Evolutionary conservation across 1,140 invertebrate species (phyloP), one percentile per base, ranked within the genome.

Genomic region (Galleria mellonella): DNA sequence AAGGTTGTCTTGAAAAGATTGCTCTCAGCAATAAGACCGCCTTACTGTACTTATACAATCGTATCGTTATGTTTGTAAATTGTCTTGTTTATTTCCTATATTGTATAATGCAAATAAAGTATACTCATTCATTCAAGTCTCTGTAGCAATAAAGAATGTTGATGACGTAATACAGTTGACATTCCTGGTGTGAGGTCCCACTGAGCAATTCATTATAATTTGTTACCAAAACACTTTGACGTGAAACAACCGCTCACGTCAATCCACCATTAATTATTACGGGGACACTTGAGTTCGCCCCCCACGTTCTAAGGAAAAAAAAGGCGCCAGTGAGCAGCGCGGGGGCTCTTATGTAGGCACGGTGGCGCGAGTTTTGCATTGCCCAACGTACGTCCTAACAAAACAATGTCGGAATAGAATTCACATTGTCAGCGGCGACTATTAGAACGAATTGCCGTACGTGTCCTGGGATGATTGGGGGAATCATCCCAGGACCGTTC

Each of bases 201-300:
- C 37, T 32, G 64, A 51, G 63, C 68, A 53, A 76, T 76, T 78
- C 63, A 70, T 76, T 72, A 83, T 67, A 73, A 82, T 75, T 77
- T 79, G 75, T 81, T 74, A 74, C 73, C 81, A 77, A 78, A 84
- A 82, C 76, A 83, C 53, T 74, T 70, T 70, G 67, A 82, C 76
- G 60, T 61, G 43, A 53, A 73, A 69, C 69, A 70, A 64, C 56
- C 62, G 56, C 62, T 62, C 57, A 62, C 62, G 67, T 70, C 62
- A 55, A 75, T 70, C 55, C 51, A 56, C 65, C 76, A 82, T 82
- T 83, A 79, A 79, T 83, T 78, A 78, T 83, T 72, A 78, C 69
- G 60, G 45, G 43, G 66, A 53, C 39, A 83, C 79, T 83, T 70
- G 54, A 76, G 54, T 40, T 35, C 51, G 62, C 74, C 81, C 74